A percentile compares a stretch with the other conserved stretches of the same genome.
phyloP scores from a whole-genome alignment of 2,797 vertebrate genomes.

The Sebastes hubbsi region DNA sequence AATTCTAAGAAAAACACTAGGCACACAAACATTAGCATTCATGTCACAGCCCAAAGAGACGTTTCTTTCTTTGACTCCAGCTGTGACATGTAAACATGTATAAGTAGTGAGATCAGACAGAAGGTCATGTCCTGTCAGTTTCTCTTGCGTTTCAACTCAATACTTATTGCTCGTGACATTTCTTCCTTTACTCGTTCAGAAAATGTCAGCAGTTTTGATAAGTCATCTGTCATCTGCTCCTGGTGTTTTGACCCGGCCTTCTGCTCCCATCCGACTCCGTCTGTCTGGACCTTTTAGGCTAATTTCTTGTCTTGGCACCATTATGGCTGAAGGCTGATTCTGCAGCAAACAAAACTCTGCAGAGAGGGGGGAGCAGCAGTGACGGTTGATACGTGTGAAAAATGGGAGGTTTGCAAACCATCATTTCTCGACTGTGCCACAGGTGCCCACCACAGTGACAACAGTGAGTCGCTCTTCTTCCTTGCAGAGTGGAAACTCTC shows the following conservation, averaged over 20 bases:
- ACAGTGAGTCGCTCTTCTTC: not conserved
- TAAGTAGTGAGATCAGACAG: not conserved
- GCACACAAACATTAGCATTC: not conserved
- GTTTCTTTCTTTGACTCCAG: not conserved
- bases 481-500: constrained; percentile 17
- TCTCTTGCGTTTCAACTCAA: accelerated
- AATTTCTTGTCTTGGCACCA: not conserved
- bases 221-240: constrained; percentile 25
- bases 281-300: constrained; percentile 8
- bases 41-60: not conserved
- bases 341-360: not conserved
- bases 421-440: not conserved
- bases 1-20: not conserved
- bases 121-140: not conserved
- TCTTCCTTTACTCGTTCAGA: not conserved
- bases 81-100: not conserved
- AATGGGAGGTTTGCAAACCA: not conserved
- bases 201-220: constrained; percentile 30
- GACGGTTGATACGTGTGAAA: constrained; percentile 7
- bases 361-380: not conserved
- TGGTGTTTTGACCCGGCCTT: constrained; percentile 23
- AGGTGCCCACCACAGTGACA: constrained; percentile 31
- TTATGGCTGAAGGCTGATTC: not conserved
- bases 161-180: not conserved
- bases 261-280: constrained; percentile 4